Evolutionary conservation across 2,888 invertebrate species (phyloP).

Genomic region (Acleris sparsana): DNA sequence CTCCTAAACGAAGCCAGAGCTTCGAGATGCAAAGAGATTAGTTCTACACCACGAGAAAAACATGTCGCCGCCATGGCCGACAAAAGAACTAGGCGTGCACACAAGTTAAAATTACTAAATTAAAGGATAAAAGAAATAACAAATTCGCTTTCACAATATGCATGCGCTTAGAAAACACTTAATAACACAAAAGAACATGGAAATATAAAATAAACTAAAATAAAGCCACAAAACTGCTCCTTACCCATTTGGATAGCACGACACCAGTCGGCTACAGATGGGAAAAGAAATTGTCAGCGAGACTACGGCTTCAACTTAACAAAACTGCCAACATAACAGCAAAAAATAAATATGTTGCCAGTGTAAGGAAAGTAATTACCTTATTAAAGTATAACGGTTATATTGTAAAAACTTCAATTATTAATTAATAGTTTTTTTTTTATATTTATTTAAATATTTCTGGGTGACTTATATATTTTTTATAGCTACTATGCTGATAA

Average conservation of each 20-base stretch:
- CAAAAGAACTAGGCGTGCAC: conserved; percentile 64
- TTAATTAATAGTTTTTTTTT: too few relatives aligned
- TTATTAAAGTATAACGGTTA: not conserved
- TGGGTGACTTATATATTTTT: too few relatives aligned
- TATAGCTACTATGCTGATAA: too few relatives aligned
- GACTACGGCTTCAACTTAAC: conserved; percentile 64
- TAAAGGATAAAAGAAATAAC: conserved; percentile 40
- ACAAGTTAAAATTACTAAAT: conserved; percentile 42
- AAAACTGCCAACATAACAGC: conserved; percentile 61
- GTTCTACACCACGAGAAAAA: conserved; percentile 82
- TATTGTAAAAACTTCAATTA: too few relatives aligned
- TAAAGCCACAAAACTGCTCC: conserved; percentile 74
- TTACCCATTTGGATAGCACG: conserved; percentile 83
- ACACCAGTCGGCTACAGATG: conserved; percentile 83
- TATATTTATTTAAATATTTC: too few relatives aligned
- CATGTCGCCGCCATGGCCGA: conserved; percentile 84
- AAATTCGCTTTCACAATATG: conserved; percentile 58
- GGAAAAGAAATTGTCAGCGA: conserved; percentile 80
- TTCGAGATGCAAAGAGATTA: conserved; percentile 73
- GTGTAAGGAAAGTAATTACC: conserved; percentile 9
- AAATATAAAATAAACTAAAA: conserved; percentile 58
- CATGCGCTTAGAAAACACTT: conserved; percentile 55
- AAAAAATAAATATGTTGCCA: conserved; percentile 48
- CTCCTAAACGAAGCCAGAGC: conserved; percentile 53
- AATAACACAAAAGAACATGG: conserved; percentile 53